Evolutionary conservation across 2,888 invertebrate genomes (phyloP), one percentile per base, ranked within the genome.

Genomic region (Venusia cambrica): DNA sequence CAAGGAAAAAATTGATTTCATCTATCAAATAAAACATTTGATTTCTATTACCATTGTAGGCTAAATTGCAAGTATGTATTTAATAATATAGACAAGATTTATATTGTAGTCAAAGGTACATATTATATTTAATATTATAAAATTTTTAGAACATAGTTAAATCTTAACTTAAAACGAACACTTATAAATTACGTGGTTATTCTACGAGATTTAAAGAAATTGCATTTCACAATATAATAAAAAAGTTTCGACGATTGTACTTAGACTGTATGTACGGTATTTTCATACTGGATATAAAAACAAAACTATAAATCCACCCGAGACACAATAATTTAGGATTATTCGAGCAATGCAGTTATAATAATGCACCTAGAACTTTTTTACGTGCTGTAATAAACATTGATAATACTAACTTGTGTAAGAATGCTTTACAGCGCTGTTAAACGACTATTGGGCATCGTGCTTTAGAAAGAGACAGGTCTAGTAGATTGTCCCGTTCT

Each of bases 121-220:
- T n/a, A n/a, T n/a, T n/a, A n/a, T n/a, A n/a, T n/a, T n/a, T n/a
- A n/a, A n/a, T n/a, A n/a, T n/a, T 13, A 13, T 5, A 12, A 15
- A 22, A 12, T 13, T 24, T 30, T 14, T 14, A 14, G 13, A 29
- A 28, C 18, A 13, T 22, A 11, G 5, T 16, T 18, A 13, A 12
- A 30, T 12, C 15, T 21, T 20, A 29, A 32, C 7, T 16, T 16
- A 38, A 25, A 22, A 19, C 31, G n/a, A 32, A 32, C 7, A 17
- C 30, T 18, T 38, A 45, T 12, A 2, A 19, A 41, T 37, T 41
- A 45, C 30, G 34, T 19, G 20, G 53, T 57, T 60, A 62, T 62
- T 48, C 72, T 76, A 71, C 65, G 79, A 83, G 80, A 81, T 80
- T 78, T 63, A 72, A 67, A 56, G 62, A 68, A 63, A 72, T 80